These are phyloP conservation scores for Nemopilema nomurai DNA, from an alignment of 30 jellyfish, hydroid and myxozoan species.

Conservation along the genomic window DNA sequence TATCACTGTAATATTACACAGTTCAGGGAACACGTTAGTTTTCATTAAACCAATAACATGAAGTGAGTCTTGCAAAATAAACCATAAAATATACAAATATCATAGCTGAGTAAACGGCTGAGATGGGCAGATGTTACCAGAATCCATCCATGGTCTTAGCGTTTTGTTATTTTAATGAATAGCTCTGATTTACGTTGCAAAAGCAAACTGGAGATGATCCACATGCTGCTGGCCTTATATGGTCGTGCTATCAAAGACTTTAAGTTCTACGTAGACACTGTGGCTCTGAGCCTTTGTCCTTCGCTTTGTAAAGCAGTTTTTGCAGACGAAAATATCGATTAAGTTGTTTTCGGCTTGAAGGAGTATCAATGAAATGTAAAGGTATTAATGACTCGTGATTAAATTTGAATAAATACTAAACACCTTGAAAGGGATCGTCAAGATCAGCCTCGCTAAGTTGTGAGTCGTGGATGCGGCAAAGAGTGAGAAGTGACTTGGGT, in stretches of 20 bases:
- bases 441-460: constrained; percentile 44
- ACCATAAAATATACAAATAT: constrained; percentile 58
- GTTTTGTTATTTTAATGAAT: constrained; percentile 32
- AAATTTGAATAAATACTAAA: constrained; percentile 65
- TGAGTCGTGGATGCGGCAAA: constrained; percentile 49
- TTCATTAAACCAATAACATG: constrained; percentile 38
- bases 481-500: constrained; percentile 13
- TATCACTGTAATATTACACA: neutral
- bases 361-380: constrained; percentile 40
- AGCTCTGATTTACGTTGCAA: constrained; percentile 42
- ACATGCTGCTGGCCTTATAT: constrained; percentile 40
- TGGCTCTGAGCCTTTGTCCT: constrained; percentile 30
- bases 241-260: constrained; percentile 43
- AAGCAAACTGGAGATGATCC: constrained; percentile 60
- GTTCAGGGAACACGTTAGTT: constrained; percentile 12
- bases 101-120: constrained; percentile 33
- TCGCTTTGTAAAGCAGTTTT: constrained; percentile 16
- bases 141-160: constrained; percentile 4
- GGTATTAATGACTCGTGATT: constrained; percentile 48
- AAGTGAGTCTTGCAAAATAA: constrained; percentile 33
- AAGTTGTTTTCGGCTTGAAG: constrained; percentile 82
- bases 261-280: constrained; percentile 45
- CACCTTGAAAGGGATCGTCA: constrained; percentile 35
- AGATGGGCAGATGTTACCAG: constrained; percentile 54
- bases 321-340: constrained; percentile 64